Percentiles rank a stretch among this genome's conserved stretches.
These are phyloP conservation scores for Muntiacus reevesi DNA, from an alignment of 2,113 vertebrate genomes.

Conservation along the genomic window DNA sequence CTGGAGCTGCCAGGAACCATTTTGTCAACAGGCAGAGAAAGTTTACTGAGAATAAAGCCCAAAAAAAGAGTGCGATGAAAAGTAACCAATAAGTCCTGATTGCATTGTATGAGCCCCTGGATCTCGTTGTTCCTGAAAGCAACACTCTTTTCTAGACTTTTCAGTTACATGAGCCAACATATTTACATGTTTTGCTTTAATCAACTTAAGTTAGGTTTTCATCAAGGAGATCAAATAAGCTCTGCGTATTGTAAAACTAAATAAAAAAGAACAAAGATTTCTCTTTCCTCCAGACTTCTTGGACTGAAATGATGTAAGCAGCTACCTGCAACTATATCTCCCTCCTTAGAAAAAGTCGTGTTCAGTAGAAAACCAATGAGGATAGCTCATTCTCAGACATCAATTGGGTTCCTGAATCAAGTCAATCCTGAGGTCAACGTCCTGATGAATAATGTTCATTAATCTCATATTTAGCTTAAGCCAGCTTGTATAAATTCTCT, in stretches of 20 bases:
- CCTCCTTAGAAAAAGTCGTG: neutral
- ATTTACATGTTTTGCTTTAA: neutral
- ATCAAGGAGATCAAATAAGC: neutral
- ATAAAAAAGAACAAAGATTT: neutral
- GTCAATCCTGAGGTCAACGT: neutral
- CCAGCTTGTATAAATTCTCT: neutral
- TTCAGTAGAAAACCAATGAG: neutral
- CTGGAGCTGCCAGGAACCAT: neutral
- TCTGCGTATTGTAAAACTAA: conserved; percentile 2
- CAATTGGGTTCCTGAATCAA: neutral
- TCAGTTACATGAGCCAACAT: neutral
- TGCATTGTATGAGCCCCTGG: neutral
- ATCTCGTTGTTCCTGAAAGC: neutral
- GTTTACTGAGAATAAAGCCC: neutral
- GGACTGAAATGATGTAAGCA: neutral
- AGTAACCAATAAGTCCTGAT: neutral
- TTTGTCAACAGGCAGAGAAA: neutral
- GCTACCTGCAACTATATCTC: neutral
- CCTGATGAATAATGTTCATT: neutral
- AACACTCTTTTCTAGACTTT: neutral
- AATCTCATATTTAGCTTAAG: neutral
- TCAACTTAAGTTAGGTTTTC: neutral
- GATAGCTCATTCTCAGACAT: neutral
- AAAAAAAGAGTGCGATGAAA: neutral
- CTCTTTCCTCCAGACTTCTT: neutral